Evolutionary conservation across 64 coral and sea anemone genomes (phyloP), one percentile per base, ranked within the genome.

Genomic region (Pachyseris speciosa): DNA sequence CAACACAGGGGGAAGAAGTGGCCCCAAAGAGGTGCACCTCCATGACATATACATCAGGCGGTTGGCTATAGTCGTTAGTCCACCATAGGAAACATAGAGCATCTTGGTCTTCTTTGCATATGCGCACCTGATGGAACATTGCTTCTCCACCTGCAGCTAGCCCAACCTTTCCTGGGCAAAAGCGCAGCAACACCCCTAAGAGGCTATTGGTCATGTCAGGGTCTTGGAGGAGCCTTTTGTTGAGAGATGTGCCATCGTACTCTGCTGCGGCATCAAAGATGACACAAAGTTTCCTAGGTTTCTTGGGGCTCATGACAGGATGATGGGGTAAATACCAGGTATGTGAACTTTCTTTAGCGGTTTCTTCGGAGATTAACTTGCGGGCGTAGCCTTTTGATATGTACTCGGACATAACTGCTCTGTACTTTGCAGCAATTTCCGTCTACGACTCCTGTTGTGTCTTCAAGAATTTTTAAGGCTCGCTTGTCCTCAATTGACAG

Each of bases 191-290:
- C 29, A 91, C 78, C 7, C 77, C 78, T 26, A 84, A 13, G 10
- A 84, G 78, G 57, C 55, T 91, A 22, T 81, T 63, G 6, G 78
- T 74, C 15, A 76, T 63, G 59, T 78, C 47, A 5, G 73, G 87
- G 2, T 84, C 85, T 64, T 86, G 77, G 1, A 92, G 5, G 31
- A 92, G 80, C 22, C 76, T 28, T 29, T 85, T 84, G 50, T 94
- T 94, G 22, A 94, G 50, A 8, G 86, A 94, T 22, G 25, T 47
- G 36, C 44, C 83, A 26, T 67, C 27, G 36, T 53, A 53, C 28
- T 86, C 83, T 36, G 92, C 85, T 22, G 84, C 67, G 1, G 66
- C 76, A 66, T 93, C 63, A 28, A 94, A 94, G 45, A 94, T 75
- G 0, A 94, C 83, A 11, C 85, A 15, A 7, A 94, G n/a, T 20